Base-by-base conservation (phyloP, 2,113 vertebrate species). In the Brachyhypopomus occidentalis region DNA sequence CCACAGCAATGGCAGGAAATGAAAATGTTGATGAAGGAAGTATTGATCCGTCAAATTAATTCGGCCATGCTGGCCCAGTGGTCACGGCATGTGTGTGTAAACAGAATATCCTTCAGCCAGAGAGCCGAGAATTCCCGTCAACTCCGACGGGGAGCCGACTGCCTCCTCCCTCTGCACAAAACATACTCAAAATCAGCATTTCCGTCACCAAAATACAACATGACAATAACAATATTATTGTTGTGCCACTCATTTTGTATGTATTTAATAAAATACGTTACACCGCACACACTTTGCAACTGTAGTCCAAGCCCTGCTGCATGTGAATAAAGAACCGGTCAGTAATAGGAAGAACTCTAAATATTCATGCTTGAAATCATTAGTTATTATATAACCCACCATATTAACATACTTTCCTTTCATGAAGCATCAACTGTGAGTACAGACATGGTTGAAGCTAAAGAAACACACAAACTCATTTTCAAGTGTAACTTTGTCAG, bases 31-130 rank as follows among this genome's bases (percentile, higher is more conserved):
- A 79, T 62, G 75, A 75, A 79, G 38, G 69, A 72, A 62, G 66
- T 86, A 81, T 72, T 77, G 75, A 84, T 79, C 62, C n/a, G 41
- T 84, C 34, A 82, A 76, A 84, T 82, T 79, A 73, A 86, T 84
- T 66, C 79, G 38, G 27, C 38, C 56, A 63, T 82, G 82, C 60
- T 79, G 76, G 62, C 30, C 38, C 45, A 48, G 23, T 77, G 73
- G 63, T 75, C 66, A 72, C 23, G 67, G 38, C 71, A 66, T 66
- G 66, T 34, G 27, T 84, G 78, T 77, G 78, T 77, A 77, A 80
- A 84, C 78, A 81, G 58, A 80, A 72, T 67, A 80, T 84, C 77
- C 70, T 72, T 84, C 67, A 84, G 17, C 30, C 34, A 75, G 38
- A 74, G 59, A 34, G 41, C 66, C 41, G 16, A 30, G 30, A 30